Base-by-base conservation (phyloP, 1,140 invertebrate species). In the Proctacanthus coquilletti region DNA sequence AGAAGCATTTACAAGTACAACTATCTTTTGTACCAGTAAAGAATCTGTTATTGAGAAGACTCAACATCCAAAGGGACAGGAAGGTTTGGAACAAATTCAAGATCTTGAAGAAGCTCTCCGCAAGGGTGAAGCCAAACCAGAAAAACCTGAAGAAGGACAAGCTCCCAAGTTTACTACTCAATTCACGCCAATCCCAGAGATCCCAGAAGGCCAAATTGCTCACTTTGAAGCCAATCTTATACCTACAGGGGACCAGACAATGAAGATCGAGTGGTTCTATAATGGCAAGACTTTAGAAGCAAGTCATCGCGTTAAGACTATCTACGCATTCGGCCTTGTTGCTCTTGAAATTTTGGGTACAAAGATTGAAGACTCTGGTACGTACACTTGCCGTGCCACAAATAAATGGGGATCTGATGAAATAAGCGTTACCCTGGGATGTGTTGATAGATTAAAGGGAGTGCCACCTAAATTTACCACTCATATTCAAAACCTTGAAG, bases 241-340 rank as follows among this genome's bases (percentile, higher is more conserved):
- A 30, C 92, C 92, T 9, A 80, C 88, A 35, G 89, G 89, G 17
- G 92, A 97, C 60, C 87, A 95, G 53, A 86, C 80, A 18, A 96
- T 97, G 91, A 74, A 80, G 18, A 86, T 98, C 18, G 89, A 97
- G 68, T 98, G 93, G 93, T 93, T 93, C 68, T 94, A 85, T 50
- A 92, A 98, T 60, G 84, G 81, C 21, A 80, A 94, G 58, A 52
- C 75, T 0, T 69, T 95, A 33, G 82, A 87, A 63, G 85, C 87
- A 17, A 87, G 84, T 62, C 83, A 88, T 58, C 74, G 89, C 21
- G 83, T 83, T 25, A 70, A 86, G 50, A 93, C 86, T 20, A 87
- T 92, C 17, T 85, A 93, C 52, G 88, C 88, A 1, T 94, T 95
- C 57, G 88, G 88, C 36, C 89, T 92, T 74, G 87, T 93, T n/a